phyloP scores from a whole-genome alignment of 2,797 vertebrate genomes.

The Syndactyla subalaris region DNA sequence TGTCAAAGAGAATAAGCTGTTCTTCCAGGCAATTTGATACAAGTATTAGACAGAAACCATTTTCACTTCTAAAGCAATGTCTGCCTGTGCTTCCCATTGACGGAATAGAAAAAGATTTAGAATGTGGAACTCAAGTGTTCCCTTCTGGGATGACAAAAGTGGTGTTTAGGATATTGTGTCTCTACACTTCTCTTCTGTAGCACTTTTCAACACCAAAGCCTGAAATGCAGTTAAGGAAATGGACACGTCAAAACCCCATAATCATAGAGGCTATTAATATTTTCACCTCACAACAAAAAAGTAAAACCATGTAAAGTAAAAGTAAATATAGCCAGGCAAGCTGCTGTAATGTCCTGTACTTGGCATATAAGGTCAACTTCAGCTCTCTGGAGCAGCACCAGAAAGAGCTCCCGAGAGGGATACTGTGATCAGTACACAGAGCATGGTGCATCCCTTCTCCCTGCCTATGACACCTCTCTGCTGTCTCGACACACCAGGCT shows the following conservation, averaged over 20 bases:
- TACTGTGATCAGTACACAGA: background rate
- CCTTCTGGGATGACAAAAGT: background rate
- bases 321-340: background rate
- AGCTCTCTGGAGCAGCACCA: background rate
- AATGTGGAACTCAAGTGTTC: background rate
- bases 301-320: background rate
- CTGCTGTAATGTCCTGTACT: background rate
- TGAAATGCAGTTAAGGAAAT: background rate
- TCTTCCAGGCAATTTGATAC: background rate
- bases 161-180: background rate
- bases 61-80: background rate
- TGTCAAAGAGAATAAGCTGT: background rate
- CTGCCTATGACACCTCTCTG: background rate
- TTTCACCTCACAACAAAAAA: background rate
- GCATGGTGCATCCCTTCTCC: background rate
- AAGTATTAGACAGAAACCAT: background rate
- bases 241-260: background rate
- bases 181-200: background rate
- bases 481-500: background rate
- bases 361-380: background rate
- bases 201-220: background rate
- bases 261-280: background rate
- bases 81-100: background rate
- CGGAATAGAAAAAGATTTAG: background rate
- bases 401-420: background rate